Percentiles rank a stretch among this genome's conserved stretches.
phyloP scores from a whole-genome alignment of 2,888 invertebrate genomes.

The Andricus curvator region DNA sequence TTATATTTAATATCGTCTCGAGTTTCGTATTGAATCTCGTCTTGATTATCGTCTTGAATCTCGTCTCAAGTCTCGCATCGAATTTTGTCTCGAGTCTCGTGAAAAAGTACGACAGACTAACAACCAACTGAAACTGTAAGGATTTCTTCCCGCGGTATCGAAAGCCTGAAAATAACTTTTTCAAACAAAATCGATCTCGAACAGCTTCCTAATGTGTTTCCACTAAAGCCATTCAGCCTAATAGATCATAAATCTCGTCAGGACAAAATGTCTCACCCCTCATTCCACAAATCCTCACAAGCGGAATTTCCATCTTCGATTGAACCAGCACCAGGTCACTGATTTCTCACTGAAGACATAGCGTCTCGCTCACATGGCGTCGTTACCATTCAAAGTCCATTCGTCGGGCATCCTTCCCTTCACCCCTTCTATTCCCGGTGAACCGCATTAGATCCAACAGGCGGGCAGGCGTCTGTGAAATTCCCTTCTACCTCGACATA shows the following conservation, averaged over 20 bases:
- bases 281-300: slow-evolving; percentile 46
- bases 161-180: too few relatives aligned
- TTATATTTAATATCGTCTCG: too few relatives aligned
- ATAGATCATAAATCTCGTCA: slow-evolving; percentile 17
- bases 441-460: slow-evolving; percentile 49
- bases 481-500: slow-evolving; percentile 44
- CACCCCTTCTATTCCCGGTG: not conserved
- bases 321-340: slow-evolving; percentile 46
- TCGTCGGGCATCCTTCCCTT: not conserved
- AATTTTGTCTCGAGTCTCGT: too few relatives aligned
- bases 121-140: too few relatives aligned
- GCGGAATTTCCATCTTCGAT: slow-evolving; percentile 45
- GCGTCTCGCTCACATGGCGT: slow-evolving; percentile 52
- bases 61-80: too few relatives aligned
- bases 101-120: too few relatives aligned
- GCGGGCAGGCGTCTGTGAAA: slow-evolving; percentile 55
- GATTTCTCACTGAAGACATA: slow-evolving; percentile 46
- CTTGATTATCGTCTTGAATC: too few relatives aligned
- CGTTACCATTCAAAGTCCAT: slow-evolving; percentile 50
- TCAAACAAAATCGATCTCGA: too few relatives aligned
- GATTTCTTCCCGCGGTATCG: too few relatives aligned
- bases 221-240: slow-evolving; percentile 32
- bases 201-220: slow-evolving; percentile 3
- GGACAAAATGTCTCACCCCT: slow-evolving; percentile 32
- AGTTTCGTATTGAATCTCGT: too few relatives aligned